Base-by-base conservation (phyloP, 2,797 vertebrate species). In the Nannoperca obscura region DNA sequence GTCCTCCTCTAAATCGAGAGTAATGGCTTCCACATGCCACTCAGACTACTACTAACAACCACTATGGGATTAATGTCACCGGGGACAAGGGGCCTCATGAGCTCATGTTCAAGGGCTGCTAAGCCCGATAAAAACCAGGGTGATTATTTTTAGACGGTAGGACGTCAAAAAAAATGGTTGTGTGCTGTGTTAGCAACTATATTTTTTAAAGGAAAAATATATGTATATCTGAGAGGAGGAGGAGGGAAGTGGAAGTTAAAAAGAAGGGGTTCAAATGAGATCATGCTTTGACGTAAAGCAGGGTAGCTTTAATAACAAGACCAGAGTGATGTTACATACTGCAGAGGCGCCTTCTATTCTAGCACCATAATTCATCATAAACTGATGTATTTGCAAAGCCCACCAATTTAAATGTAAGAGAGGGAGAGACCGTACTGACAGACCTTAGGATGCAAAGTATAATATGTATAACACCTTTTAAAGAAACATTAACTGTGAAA, bases 1-100 rank as follows among this genome's bases (percentile, higher is more conserved):
- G 80, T 90, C 83, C 86, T 86, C 72, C 91, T 94, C 90, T 94
- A 93, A 95, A 94, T 92, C 42, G 75, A 91, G 83, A 91, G 91
- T 95, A 95, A 95, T 95, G 90, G 91, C 91, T 92, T 94, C 93
- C 93, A 94, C 92, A 95, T 95, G 94, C 87, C 92, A 90, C 89
- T 93, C 92, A 91, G 87, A 89, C 91, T 87, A 82, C 88, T 88
- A 84, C 92, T 91, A 93, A 91, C 87, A 92, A 91, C 89, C 86
- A 83, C 86, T 87, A 83, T 82, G 87, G 93, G 90, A 95, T 94
- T 94, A 93, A 86, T 88, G 89, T 91, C 90, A 90, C 82, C 42
- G 65, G 87, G 92, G 89, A 93, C 90, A 93, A 84, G 86, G 86
- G 90, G 92, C 91, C 93, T 91, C 86, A 90, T 87, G 89, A 93